These are phyloP conservation scores for Gephyroberyx darwinii DNA, from an alignment of 2,797 vertebrate species.

Conservation along the genomic window DNA sequence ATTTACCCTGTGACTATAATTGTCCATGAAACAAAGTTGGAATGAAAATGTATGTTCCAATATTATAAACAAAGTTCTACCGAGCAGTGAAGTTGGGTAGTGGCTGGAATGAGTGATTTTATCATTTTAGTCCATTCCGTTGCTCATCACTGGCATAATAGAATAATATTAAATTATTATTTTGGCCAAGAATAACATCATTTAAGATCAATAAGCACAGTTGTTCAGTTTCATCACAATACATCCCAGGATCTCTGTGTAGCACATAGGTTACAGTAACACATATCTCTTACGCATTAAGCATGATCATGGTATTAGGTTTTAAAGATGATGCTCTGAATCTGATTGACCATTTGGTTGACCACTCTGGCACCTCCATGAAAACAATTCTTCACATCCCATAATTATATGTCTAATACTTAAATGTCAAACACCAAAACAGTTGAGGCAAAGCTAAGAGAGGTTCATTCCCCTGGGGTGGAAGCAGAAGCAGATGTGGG, in stretches of 20 bases:
- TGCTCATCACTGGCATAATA: too few species aligned
- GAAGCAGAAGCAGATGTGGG: constrained; percentile 57
- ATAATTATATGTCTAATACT: constrained; percentile 16
- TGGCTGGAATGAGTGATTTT: background rate
- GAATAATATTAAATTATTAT: too few species aligned
- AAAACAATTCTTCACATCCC: constrained; percentile 16
- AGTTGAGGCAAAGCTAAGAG: constrained; percentile 40
- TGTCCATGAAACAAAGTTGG: too few species aligned
- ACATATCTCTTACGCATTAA: background rate
- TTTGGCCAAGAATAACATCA: background rate
- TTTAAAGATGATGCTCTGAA: constrained; percentile 16
- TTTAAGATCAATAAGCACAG: background rate
- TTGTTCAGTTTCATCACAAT: background rate
- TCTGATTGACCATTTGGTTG: constrained; percentile 25
- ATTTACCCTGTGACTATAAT: background rate
- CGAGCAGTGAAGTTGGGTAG: background rate
- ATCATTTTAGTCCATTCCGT: too few species aligned
- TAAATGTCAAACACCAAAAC: constrained; percentile 42
- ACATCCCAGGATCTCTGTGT: background rate
- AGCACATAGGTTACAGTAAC: background rate
- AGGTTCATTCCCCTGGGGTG: constrained; percentile 51
- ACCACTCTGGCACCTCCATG: background rate
- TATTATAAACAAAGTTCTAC: background rate
- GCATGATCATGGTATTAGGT: background rate
- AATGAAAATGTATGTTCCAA: too few species aligned